A percentile compares a stretch with the other conserved stretches of the same genome.
Conservation (phyloP, 2,888 invertebrate genomes). For the Ormyrus pomaceus region DNA sequence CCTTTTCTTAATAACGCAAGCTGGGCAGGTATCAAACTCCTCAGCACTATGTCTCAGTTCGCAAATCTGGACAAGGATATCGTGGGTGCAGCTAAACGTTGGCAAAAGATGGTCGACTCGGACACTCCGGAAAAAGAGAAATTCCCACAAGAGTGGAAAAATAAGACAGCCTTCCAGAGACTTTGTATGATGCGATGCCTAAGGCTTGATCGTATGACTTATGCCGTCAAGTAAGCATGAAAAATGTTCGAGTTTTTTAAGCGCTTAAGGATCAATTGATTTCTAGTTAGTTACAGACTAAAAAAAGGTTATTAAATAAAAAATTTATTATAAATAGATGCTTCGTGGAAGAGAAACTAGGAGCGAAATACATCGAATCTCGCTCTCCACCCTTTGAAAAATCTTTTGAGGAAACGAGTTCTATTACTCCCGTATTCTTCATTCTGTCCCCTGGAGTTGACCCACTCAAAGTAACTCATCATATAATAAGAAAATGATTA, state of each 20-base stretch:
- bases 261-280: no score
- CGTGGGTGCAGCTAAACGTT: slow-evolving; percentile 92
- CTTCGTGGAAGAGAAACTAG: slow-evolving; percentile 93
- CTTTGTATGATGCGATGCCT: slow-evolving; percentile 95
- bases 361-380: slow-evolving; percentile 88
- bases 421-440: slow-evolving; percentile 93
- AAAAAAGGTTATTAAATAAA: background rate
- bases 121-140: slow-evolving; percentile 96
- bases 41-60: slow-evolving; percentile 87
- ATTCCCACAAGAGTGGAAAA: slow-evolving; percentile 97
- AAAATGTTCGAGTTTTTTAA: no score
- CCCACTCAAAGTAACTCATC: slow-evolving; percentile 84
- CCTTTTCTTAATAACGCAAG: slow-evolving; percentile 86
- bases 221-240: slow-evolving; percentile 83
- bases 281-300: no score
- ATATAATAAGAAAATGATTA: slow-evolving; percentile 9
- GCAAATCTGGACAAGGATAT: slow-evolving; percentile 92
- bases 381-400: slow-evolving; percentile 88
- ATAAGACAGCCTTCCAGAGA: slow-evolving; percentile 88
- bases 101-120: slow-evolving; percentile 94
- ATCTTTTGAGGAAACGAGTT: slow-evolving; percentile 90
- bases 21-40: slow-evolving; percentile 90
- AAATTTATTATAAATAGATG: slow-evolving; percentile 75
- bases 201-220: slow-evolving; percentile 95
- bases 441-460: slow-evolving; percentile 96